Conservation (phyloP, 53 echinoderm and acorn worm species). For the Mesocentrotus franciscanus region DNA sequence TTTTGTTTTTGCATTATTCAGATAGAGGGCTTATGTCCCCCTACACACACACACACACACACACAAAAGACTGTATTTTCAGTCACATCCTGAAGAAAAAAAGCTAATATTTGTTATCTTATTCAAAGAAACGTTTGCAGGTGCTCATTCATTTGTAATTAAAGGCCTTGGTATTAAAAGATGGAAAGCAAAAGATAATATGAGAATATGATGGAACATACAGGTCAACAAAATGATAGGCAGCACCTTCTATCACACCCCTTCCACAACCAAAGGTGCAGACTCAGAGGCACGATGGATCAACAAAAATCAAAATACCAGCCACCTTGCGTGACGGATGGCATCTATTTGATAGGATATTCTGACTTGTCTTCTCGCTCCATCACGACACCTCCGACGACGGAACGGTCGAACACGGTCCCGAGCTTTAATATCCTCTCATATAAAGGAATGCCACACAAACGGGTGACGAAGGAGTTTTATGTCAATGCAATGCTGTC, state of each 20-base stretch:
- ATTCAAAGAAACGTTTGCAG: background rate
- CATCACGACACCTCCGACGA: slow-evolving; percentile 34
- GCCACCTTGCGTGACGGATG: slow-evolving; percentile 54
- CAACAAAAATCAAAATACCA: slow-evolving; percentile 23
- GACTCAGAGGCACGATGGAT: background rate
- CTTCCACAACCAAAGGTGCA: background rate
- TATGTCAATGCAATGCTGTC: background rate
- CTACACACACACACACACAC: no score
- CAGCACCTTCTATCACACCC: background rate
- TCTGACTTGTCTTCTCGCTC: background rate
- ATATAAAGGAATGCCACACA: background rate
- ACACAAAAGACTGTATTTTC: no score
- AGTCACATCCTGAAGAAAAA: no score
- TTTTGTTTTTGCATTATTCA: no score
- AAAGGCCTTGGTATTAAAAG: background rate
- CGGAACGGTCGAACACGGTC: background rate
- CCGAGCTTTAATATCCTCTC: slow-evolving; percentile 34
- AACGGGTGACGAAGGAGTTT: background rate
- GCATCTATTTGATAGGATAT: background rate
- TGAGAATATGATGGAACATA: background rate
- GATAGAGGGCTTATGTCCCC: no score
- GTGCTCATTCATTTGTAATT: background rate
- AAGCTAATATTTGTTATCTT: background rate
- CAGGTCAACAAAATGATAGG: background rate
- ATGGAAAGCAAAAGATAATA: background rate